Percentiles rank a stretch among this genome's conserved stretches.
Evolutionary conservation across 2,888 invertebrate genomes (phyloP).

Genomic region (Deroplatys truncata): DNA sequence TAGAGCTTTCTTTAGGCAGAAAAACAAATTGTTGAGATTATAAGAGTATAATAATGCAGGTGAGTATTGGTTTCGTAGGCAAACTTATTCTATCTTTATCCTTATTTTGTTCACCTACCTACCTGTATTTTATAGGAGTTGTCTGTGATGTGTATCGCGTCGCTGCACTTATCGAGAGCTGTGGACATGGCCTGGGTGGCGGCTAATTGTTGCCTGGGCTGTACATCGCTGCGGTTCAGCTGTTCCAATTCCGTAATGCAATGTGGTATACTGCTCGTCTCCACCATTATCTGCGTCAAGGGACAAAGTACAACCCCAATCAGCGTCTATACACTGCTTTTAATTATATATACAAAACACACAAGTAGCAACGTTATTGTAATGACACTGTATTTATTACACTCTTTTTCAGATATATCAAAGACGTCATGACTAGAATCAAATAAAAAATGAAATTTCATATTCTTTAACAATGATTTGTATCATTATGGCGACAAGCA

Average conservation of each 20-base stretch:
- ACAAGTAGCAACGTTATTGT: neutral
- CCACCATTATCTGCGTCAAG: slow-evolving; percentile 47
- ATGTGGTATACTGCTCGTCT: slow-evolving; percentile 50
- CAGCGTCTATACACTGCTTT: neutral
- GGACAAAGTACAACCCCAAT: neutral
- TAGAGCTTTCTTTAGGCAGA: too few species aligned
- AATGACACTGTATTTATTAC: too few species aligned
- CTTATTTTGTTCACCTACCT: slow-evolving; percentile 8
- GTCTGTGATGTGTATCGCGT: slow-evolving; percentile 84
- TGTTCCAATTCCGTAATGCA: slow-evolving; percentile 68
- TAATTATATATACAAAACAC: neutral
- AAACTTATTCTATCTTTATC: too few species aligned
- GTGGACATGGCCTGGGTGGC: slow-evolving; percentile 77
- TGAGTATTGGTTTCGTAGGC: too few species aligned
- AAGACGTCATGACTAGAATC: too few species aligned
- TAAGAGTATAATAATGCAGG: too few species aligned
- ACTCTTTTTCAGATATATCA: too few species aligned
- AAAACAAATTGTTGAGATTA: too few species aligned
- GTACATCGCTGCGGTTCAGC: slow-evolving; percentile 72
- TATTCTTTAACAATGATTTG: too few species aligned
- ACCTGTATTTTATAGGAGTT: slow-evolving; percentile 79
- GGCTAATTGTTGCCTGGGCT: slow-evolving; percentile 70
- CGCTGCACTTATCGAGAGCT: slow-evolving; percentile 81
- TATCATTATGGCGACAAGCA: too few species aligned
- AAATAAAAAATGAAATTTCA: too few species aligned